These are phyloP conservation scores for Heterotis niloticus DNA, from an alignment of 2,113 vertebrate genomes.

Conservation along the genomic window DNA sequence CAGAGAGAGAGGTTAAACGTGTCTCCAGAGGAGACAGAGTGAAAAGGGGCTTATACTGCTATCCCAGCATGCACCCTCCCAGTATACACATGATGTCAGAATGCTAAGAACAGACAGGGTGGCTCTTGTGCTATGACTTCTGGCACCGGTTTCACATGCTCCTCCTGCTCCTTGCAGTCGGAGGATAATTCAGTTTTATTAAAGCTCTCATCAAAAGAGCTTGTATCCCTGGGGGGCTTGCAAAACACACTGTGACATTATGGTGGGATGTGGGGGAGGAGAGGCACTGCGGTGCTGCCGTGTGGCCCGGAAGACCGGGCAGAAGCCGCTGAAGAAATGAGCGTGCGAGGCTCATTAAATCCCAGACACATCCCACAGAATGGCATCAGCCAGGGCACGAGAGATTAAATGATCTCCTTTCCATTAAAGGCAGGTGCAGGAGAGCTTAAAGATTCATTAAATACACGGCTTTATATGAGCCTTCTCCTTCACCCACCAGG, in stretches of 20 bases:
- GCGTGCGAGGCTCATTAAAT: slow-evolving; percentile 17
- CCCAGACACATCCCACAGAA: slow-evolving; percentile 2
- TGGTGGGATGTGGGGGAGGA: neutral
- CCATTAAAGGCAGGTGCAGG: neutral
- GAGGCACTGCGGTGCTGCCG: neutral
- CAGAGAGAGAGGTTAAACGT: neutral
- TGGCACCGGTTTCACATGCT: neutral
- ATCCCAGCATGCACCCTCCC: too few species aligned
- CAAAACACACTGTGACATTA: slow-evolving; percentile 20
- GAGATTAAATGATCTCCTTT: slow-evolving; percentile 15
- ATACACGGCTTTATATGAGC: slow-evolving; percentile 10
- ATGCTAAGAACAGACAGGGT: neutral
- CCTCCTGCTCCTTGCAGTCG: neutral
- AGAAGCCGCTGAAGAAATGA: neutral
- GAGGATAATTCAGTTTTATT: slow-evolving; percentile 20
- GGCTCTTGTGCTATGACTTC: too few species aligned
- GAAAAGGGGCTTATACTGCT: neutral
- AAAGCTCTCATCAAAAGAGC: slow-evolving; percentile 5
- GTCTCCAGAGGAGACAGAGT: neutral
- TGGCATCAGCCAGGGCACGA: neutral
- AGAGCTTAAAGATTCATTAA: slow-evolving; percentile 20
- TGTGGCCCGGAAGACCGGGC: neutral
- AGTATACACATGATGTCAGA: neutral
- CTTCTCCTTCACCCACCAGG: neutral
- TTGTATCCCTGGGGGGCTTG: neutral